A percentile compares a stretch with the other conserved stretches of the same genome.
These are phyloP conservation scores for Spinus pinus DNA, from an alignment of 2,797 vertebrate species.

Conservation along the genomic window DNA sequence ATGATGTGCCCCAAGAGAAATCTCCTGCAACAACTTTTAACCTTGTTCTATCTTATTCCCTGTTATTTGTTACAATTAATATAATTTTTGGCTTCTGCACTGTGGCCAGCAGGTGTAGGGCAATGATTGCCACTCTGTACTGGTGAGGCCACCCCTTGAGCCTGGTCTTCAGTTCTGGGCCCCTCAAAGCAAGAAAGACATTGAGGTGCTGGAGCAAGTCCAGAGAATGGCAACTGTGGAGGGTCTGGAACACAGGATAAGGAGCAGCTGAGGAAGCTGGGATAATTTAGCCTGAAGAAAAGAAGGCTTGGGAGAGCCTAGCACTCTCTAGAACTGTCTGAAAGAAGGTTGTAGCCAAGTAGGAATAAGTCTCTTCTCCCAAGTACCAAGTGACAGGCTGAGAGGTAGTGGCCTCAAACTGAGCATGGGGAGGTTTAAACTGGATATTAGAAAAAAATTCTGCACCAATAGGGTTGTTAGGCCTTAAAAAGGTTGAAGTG, in stretches of 20 bases:
- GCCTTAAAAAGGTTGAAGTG: not conserved
- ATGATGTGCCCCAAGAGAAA: not conserved
- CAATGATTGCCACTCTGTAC: not conserved
- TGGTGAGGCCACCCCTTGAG: not conserved
- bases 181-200: not conserved
- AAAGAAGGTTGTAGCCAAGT: not conserved
- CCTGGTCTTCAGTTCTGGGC: not conserved
- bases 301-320: not conserved
- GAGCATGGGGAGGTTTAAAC: fast-evolving
- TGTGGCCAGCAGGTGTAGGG: not conserved
- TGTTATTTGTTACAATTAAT: not conserved
- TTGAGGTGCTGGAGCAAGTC: not conserved
- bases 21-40: not conserved
- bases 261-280: not conserved
- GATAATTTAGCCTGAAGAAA: not conserved
- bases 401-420: not conserved
- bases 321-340: not conserved
- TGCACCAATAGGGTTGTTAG: not conserved
- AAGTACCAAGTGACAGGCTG: not conserved
- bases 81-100: not conserved
- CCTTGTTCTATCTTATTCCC: not conserved
- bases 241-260: not conserved
- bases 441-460: not conserved
- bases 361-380: not conserved
- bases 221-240: not conserved